phyloP scores from a whole-genome alignment of 2,888 invertebrate species.

The Pandemis cinnamomeana region DNA sequence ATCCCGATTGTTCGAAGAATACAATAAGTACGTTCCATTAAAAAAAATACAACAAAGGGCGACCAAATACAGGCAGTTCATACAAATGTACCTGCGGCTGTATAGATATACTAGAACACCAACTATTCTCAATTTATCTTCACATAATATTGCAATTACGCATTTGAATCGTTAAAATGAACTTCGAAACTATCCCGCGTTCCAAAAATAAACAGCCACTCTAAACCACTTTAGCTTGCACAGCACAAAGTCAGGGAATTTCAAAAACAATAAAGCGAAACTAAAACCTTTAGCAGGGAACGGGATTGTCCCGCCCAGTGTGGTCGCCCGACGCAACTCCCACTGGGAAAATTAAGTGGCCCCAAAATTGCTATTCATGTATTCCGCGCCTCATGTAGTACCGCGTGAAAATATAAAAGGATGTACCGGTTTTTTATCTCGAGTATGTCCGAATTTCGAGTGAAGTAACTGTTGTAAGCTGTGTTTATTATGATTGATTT shows the following conservation, averaged over 20 bases:
- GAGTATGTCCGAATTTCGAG: conserved; percentile 35
- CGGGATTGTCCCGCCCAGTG: conserved; percentile 42
- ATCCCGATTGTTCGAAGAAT: background rate
- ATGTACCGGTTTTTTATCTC: conserved; percentile 45
- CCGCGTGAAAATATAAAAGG: conserved; percentile 45
- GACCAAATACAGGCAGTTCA: too few relatives aligned
- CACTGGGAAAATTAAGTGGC: conserved; percentile 50
- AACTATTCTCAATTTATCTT: background rate
- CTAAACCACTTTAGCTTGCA: conserved; percentile 21
- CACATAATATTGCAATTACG: background rate
- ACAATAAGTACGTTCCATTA: background rate
- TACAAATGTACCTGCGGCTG: too few relatives aligned
- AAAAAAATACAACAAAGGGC: too few relatives aligned
- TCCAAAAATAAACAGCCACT: conserved; percentile 4
- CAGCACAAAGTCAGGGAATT: conserved; percentile 37
- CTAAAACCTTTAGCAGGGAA: conserved; percentile 43
- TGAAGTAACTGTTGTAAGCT: conserved; percentile 28
- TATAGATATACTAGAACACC: background rate
- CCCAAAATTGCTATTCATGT: conserved; percentile 53
- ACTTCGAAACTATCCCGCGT: background rate
- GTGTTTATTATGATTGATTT: conserved; percentile 7
- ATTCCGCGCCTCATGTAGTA: conserved; percentile 48
- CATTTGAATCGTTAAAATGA: background rate
- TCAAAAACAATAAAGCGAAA: conserved; percentile 45
- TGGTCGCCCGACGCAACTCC: conserved; percentile 45